Evolutionary conservation across 2,797 vertebrate species (phyloP).

Genomic region (Bucorvus abyssinicus): DNA sequence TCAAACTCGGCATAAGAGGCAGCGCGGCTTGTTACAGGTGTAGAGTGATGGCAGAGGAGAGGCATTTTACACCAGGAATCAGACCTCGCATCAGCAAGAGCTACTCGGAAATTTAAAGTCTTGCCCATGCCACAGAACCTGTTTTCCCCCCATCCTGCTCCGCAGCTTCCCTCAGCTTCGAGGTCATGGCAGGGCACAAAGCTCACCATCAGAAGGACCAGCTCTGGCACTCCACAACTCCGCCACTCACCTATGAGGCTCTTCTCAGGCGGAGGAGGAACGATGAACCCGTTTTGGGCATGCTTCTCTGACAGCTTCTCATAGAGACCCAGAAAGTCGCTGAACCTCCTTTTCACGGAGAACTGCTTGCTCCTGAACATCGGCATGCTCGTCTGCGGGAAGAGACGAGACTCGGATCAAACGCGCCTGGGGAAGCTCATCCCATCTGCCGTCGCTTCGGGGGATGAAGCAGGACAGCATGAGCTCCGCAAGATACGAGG

Average conservation of each 20-base stretch:
- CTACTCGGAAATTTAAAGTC: not conserved
- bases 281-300: constrained; percentile 88
- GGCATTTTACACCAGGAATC: not conserved
- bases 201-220: not conserved
- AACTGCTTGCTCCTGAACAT: constrained; percentile 93
- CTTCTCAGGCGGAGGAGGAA: constrained; percentile 97
- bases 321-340: constrained; percentile 96
- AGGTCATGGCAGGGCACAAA: not conserved
- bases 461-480: not conserved
- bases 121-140: not conserved
- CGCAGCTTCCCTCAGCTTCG: not conserved
- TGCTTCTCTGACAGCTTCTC: constrained; percentile 96
- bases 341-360: constrained; percentile 93
- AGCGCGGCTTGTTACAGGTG: not conserved
- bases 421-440: not conserved
- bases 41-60: not conserved
- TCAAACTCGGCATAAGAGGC: not conserved
- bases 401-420: not conserved
- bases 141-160: not conserved
- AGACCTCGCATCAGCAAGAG: not conserved
- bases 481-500: not conserved
- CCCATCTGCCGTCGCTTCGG: not conserved
- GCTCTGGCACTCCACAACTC: not conserved
- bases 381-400: constrained; percentile 85
- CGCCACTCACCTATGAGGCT: constrained; percentile 88